phyloP scores from a whole-genome alignment of 1,140 invertebrate species.

The Ostrea edulis region DNA sequence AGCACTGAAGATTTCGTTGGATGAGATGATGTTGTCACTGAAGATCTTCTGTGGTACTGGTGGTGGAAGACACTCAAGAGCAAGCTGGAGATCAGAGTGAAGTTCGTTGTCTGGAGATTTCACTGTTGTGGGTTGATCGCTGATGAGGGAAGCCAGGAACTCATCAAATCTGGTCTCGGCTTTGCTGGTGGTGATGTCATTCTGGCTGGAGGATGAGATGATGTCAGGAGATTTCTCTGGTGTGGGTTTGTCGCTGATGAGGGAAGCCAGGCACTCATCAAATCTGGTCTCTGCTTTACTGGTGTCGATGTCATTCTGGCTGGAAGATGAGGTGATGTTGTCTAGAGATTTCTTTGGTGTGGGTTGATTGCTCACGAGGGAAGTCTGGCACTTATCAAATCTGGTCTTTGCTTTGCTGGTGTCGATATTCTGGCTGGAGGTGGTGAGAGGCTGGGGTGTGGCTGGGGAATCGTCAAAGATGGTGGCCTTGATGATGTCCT shows the following conservation, averaged over 20 bases:
- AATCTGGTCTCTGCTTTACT: conserved; percentile 49
- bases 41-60: not conserved
- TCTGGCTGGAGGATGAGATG: not conserved
- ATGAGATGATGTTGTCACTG: conserved; percentile 44
- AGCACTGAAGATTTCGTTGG: conserved; percentile 51
- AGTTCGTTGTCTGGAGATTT: not conserved
- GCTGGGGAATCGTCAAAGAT: not conserved
- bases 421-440: not conserved
- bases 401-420: conserved; percentile 39
- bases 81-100: conserved; percentile 23
- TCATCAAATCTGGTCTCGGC: conserved; percentile 55
- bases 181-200: too few species aligned
- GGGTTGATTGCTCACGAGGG: conserved; percentile 47
- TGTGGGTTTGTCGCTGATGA: conserved; percentile 47
- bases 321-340: not conserved
- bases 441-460: not conserved
- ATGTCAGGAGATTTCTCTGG: not conserved
- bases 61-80: conserved; percentile 52
- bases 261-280: conserved; percentile 49
- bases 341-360: not conserved
- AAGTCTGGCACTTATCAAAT: conserved; percentile 51
- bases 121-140: conserved; percentile 35
- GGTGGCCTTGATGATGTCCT: conserved; percentile 36
- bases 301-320: too few species aligned
- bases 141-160: conserved; percentile 46